phyloP scores from a whole-genome alignment of 2,797 vertebrate genomes.

The Antrozous pallidus region DNA sequence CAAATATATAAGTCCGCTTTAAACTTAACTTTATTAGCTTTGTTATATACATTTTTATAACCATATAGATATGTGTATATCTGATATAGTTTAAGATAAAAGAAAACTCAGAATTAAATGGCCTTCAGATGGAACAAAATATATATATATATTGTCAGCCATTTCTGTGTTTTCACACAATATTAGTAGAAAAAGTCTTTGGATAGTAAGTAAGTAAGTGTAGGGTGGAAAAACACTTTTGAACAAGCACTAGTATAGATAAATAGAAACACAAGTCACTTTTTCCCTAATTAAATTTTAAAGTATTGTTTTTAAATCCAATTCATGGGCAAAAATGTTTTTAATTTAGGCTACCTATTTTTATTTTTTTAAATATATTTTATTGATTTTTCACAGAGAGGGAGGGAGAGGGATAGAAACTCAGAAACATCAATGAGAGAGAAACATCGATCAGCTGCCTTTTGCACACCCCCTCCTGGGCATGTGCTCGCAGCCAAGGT shows the following conservation, averaged over 20 bases:
- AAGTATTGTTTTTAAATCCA: not conserved
- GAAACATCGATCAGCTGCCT: no score
- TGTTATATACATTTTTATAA: constrained; percentile 26
- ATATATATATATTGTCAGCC: not conserved
- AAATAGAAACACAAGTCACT: constrained; percentile 16
- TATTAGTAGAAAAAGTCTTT: not conserved
- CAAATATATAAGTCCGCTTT: constrained; percentile 24
- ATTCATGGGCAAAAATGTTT: not conserved
- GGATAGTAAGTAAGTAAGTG: not conserved
- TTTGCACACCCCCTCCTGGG: no score
- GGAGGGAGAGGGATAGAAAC: no score
- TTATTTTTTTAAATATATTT: no score
- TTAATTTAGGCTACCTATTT: constrained; percentile 10
- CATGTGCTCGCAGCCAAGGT: no score
- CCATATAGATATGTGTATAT: not conserved
- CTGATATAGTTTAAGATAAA: not conserved
- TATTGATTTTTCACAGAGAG: no score
- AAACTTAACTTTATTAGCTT: constrained; percentile 19
- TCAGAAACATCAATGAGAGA: no score
- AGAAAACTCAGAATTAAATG: not conserved
- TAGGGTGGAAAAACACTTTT: not conserved
- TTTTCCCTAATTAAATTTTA: constrained; percentile 19
- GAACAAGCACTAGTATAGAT: not conserved
- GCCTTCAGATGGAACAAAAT: not conserved
- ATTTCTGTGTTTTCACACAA: not conserved